These are phyloP conservation scores for Phrynocephalus forsythii DNA, from an alignment of 2,797 vertebrate species.

Conservation along the genomic window DNA sequence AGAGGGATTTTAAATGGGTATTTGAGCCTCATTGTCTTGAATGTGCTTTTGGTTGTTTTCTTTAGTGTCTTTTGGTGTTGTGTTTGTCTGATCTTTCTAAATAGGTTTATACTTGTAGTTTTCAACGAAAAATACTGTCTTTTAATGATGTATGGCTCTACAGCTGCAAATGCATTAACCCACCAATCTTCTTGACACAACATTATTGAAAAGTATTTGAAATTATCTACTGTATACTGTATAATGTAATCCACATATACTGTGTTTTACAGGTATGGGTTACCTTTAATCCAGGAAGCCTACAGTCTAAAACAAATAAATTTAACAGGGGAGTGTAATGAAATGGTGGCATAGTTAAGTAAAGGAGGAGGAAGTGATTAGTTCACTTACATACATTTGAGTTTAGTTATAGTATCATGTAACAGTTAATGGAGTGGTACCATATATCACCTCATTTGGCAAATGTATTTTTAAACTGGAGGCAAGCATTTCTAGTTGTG, in stretches of 20 bases:
- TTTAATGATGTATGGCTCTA: too few species aligned
- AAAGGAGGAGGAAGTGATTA: not conserved
- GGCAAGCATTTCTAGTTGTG: not conserved
- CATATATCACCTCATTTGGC: not conserved
- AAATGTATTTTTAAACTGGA: not conserved
- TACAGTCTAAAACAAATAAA: not conserved
- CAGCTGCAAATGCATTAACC: not conserved
- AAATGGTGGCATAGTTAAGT: not conserved
- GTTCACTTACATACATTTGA: not conserved
- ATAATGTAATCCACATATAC: not conserved
- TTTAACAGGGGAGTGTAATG: not conserved
- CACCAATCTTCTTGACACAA: not conserved
- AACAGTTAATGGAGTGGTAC: too few species aligned
- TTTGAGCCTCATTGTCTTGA: too few species aligned
- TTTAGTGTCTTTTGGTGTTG: too few species aligned
- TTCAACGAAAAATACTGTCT: too few species aligned
- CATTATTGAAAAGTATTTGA: too few species aligned
- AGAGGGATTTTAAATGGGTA: too few species aligned
- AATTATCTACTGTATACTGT: too few species aligned
- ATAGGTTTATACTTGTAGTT: too few species aligned
- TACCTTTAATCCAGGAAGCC: not conserved
- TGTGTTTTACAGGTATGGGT: not conserved
- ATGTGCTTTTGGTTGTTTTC: too few species aligned
- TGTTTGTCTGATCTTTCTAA: too few species aligned
- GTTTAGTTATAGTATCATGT: not conserved